These are phyloP conservation scores for Eristalis intricaria DNA, from an alignment of 2,888 invertebrate species.

Conservation along the genomic window DNA sequence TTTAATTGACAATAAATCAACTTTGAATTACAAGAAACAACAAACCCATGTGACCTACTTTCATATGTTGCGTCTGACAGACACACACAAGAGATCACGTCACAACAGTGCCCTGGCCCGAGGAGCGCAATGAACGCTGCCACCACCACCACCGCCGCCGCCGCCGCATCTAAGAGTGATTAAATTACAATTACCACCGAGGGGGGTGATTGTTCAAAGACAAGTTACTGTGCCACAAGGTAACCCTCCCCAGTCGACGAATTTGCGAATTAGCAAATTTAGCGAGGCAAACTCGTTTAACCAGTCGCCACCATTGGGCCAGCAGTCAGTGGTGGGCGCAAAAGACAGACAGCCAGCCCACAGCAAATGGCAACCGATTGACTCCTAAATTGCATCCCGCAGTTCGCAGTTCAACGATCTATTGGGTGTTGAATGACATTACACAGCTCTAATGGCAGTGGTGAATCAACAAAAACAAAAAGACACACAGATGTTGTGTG, in stretches of 20 bases:
- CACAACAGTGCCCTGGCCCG: not conserved
- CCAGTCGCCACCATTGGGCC: not conserved
- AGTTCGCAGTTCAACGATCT: conserved; percentile 58
- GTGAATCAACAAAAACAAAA: conserved; percentile 30
- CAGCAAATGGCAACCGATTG: conserved; percentile 30
- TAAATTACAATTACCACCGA: conserved; percentile 45
- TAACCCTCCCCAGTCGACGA: conserved; percentile 14
- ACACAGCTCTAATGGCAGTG: conserved; percentile 15
- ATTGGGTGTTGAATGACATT: conserved; percentile 35
- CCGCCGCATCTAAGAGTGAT: conserved; percentile 37
- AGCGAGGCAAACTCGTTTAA: conserved; percentile 37
- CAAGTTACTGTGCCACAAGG: conserved; percentile 51
- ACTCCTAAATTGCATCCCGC: conserved; percentile 10
- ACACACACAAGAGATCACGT: not conserved
- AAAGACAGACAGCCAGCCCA: not conserved
- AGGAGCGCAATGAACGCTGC: not conserved
- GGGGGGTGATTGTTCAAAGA: not conserved
- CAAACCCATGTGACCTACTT: conserved; percentile 56
- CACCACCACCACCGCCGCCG: too few relatives aligned
- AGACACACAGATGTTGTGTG: conserved; percentile 13
- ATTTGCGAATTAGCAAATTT: not conserved
- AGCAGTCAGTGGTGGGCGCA: not conserved
- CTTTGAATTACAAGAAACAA: conserved; percentile 53
- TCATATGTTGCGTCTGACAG: not conserved
- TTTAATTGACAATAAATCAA: conserved; percentile 60